Percentiles rank a stretch among this genome's conserved stretches.
These are phyloP conservation scores for Lasioglossum zephyrum DNA, from an alignment of 2,888 invertebrate species.

Conservation along the genomic window DNA sequence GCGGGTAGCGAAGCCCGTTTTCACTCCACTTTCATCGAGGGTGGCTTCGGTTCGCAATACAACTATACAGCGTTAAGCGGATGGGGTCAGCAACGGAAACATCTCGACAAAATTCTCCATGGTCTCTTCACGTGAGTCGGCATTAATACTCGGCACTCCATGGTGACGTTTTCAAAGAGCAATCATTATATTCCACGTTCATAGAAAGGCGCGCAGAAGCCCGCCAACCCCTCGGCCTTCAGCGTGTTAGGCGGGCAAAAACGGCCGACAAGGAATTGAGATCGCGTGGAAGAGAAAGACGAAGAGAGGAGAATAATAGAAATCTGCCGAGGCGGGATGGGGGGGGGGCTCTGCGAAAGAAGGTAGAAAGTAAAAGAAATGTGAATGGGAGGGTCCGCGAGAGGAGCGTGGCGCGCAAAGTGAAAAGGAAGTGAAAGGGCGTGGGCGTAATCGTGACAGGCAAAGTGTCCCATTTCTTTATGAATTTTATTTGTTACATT, in stretches of 20 bases:
- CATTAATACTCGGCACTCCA: conserved; percentile 66
- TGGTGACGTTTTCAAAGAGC: conserved; percentile 75
- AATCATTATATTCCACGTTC: conserved; percentile 73
- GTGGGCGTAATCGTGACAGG: conserved; percentile 50
- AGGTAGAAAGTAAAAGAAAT: conserved; percentile 27
- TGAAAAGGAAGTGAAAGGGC: conserved; percentile 51
- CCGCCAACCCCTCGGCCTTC: conserved; percentile 26
- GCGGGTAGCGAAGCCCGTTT: background rate
- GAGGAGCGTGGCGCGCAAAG: conserved; percentile 29
- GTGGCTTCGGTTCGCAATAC: conserved; percentile 55
- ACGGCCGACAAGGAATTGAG: conserved; percentile 44
- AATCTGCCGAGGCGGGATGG: background rate
- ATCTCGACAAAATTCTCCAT: conserved; percentile 68
- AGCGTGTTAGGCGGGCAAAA: conserved; percentile 59
- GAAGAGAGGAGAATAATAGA: conserved; percentile 41
- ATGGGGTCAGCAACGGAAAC: conserved; percentile 58
- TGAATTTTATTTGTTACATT: conserved; percentile 76
- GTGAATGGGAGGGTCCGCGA: conserved; percentile 6
- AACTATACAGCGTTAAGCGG: conserved; percentile 35
- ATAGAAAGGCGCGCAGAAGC: conserved; percentile 61
- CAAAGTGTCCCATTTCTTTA: conserved; percentile 74
- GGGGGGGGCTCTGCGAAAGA: background rate
- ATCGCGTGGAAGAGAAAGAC: conserved; percentile 15
- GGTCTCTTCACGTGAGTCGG: conserved; percentile 53
- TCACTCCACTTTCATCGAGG: conserved; percentile 36